Conservation (phyloP, 2,888 invertebrate genomes). For the Biston stratarius region DNA sequence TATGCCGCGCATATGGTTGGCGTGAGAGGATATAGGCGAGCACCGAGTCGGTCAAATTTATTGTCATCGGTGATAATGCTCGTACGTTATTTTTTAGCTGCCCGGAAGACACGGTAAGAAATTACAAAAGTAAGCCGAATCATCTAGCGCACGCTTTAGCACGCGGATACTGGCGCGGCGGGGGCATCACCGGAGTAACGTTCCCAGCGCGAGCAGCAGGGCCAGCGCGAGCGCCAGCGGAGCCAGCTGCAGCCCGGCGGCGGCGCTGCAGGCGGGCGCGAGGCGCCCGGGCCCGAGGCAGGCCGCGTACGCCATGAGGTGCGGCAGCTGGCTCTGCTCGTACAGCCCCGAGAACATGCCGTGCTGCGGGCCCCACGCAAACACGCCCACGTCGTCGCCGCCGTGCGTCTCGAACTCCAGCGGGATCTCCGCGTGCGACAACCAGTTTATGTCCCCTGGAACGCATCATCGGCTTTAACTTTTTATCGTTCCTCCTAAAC, state of each 20-base stretch:
- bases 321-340: slow-evolving; percentile 92
- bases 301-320: slow-evolving; percentile 90
- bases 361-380: slow-evolving; percentile 88
- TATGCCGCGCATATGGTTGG: too few species aligned
- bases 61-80: too few species aligned
- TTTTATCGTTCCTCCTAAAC: neutral
- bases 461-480: neutral
- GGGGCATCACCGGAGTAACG: neutral
- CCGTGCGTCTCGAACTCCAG: slow-evolving; percentile 89
- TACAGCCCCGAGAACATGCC: slow-evolving; percentile 91
- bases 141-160: too few species aligned
- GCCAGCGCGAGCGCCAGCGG: neutral
- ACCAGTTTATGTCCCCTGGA: slow-evolving; percentile 55
- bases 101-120: too few species aligned
- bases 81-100: too few species aligned
- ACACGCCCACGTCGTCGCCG: slow-evolving; percentile 89
- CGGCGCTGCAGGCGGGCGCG: slow-evolving; percentile 54
- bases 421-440: slow-evolving; percentile 81
- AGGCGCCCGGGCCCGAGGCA: slow-evolving; percentile 87
- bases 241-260: slow-evolving; percentile 1
- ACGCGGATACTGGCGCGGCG: too few species aligned
- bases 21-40: too few species aligned
- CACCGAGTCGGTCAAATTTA: too few species aligned
- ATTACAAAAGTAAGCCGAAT: too few species aligned
- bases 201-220: neutral